Base-by-base conservation (phyloP, 2,113 vertebrate genomes). In the Atlantisia rogersi region DNA sequence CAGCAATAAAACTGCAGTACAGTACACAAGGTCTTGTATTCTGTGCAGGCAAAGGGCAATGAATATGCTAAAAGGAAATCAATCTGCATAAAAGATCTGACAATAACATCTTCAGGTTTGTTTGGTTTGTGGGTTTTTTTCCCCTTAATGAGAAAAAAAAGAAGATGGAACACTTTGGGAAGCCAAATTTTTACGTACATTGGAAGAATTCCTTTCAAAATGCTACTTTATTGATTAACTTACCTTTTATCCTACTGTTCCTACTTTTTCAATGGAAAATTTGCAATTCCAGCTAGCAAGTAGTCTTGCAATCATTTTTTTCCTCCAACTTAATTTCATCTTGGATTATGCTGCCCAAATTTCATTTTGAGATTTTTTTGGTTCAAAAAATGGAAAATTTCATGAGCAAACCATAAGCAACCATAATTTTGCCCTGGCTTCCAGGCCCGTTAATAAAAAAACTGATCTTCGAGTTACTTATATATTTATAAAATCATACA, bases 1-100 rank as follows among this genome's bases (percentile, higher is more conserved):
- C 82, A 94, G 95, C 59, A 97, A 94, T 95, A 96, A 97, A 97
- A 96, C 88, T 94, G 91, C 59, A 96, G 48, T 67, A 85, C 59
- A 88, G 74, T 96, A 94, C 84, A 93, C 76, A 93, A 82, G 86
- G 95, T 32, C 91, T 93, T 78, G 46, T 25, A 80, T 62, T 94
- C 86, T 93, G 50, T 90, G 82, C 88, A 88, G 82, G 94, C 95
- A 97, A 95, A 96, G 92, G 90, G 85, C 93, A 97, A 95, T 96
- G 97, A 95, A 97, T 90, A 96, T 91, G 82, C 93, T 95, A 96
- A 96, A 96, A 96, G 84, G 88, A 97, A 95, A 96, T 95, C 69
- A 84, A 82, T 94, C 79, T 95, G 76, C 76, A 94, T 89, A 67
- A 82, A 92, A 86, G 50, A 78, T 75, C 26, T 88, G 92, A 81